phyloP scores from a whole-genome alignment of 2,113 vertebrate species.

The Nicator chloris region DNA sequence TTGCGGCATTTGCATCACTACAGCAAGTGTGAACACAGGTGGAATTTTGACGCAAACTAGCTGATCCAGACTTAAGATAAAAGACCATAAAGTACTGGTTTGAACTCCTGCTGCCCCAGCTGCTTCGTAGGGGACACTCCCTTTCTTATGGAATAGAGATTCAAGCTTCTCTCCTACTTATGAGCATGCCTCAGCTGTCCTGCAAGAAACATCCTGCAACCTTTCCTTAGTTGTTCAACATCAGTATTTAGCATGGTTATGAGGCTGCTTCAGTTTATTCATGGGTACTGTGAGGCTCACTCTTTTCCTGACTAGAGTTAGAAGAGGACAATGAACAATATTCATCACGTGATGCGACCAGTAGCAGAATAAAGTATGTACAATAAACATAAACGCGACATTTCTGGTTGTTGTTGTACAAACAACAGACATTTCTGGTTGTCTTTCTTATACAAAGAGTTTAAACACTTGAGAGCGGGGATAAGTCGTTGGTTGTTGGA shows the following conservation, averaged over 20 bases:
- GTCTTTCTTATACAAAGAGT: neutral
- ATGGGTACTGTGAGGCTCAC: neutral
- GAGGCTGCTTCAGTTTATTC: neutral
- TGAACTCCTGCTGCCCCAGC: neutral
- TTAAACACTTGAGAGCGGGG: neutral
- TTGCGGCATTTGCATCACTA: neutral
- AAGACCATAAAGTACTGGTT: neutral
- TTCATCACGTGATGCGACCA: neutral
- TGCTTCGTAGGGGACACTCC: neutral
- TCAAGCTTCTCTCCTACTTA: neutral
- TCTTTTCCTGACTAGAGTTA: neutral
- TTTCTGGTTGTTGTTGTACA: neutral
- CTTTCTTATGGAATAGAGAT: neutral
- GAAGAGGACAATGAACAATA: neutral
- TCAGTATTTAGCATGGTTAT: neutral
- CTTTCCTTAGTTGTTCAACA: neutral
- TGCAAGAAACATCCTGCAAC: neutral
- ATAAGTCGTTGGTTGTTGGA: neutral
- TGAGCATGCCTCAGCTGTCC: neutral
- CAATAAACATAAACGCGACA: neutral
- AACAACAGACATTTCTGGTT: neutral
- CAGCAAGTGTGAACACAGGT: neutral
- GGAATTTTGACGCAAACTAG: neutral
- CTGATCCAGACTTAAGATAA: neutral
- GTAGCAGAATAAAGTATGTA: neutral